These are phyloP conservation scores for Callopanchax toddi DNA, from an alignment of 2,113 vertebrate genomes.

Conservation along the genomic window DNA sequence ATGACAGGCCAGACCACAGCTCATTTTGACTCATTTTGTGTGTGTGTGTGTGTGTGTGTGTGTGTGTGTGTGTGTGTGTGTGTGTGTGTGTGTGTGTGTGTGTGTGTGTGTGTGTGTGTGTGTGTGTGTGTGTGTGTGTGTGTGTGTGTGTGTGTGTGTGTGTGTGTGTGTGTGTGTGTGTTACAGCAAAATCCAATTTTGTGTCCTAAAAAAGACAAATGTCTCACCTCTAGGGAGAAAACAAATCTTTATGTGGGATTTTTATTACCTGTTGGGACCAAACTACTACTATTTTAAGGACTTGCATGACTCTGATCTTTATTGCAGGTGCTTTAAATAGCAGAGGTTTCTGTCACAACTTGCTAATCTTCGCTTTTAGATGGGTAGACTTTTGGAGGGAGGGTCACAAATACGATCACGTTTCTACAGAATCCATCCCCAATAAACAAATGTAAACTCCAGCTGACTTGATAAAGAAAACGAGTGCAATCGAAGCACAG, in stretches of 20 bases:
- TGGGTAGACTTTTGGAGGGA: neutral
- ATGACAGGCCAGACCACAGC: slow-evolving; percentile 2
- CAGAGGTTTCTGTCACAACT: slow-evolving; percentile 45
- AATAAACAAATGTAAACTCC: slow-evolving; percentile 5
- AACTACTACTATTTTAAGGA: slow-evolving; percentile 26
- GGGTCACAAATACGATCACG: slow-evolving; percentile 11
- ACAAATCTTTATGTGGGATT: slow-evolving; percentile 44
- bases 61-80: too few species aligned
- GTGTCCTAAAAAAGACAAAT: slow-evolving; percentile 20
- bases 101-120: too few species aligned
- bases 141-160: too few species aligned
- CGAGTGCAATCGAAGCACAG: slow-evolving; percentile 16
- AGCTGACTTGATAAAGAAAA: slow-evolving; percentile 14
- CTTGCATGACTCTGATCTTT: slow-evolving; percentile 41
- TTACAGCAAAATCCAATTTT: slow-evolving; percentile 19
- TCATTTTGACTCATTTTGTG: neutral
- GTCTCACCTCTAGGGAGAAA: slow-evolving; percentile 7
- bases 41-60: neutral
- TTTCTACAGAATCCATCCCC: neutral
- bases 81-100: too few species aligned
- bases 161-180: neutral
- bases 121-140: too few species aligned
- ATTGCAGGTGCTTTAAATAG: slow-evolving; percentile 49
- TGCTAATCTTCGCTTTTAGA: slow-evolving; percentile 15
- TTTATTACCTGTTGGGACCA: slow-evolving; percentile 46